Conservation (phyloP, 2,888 invertebrate genomes). For the Rotaria socialis region DNA sequence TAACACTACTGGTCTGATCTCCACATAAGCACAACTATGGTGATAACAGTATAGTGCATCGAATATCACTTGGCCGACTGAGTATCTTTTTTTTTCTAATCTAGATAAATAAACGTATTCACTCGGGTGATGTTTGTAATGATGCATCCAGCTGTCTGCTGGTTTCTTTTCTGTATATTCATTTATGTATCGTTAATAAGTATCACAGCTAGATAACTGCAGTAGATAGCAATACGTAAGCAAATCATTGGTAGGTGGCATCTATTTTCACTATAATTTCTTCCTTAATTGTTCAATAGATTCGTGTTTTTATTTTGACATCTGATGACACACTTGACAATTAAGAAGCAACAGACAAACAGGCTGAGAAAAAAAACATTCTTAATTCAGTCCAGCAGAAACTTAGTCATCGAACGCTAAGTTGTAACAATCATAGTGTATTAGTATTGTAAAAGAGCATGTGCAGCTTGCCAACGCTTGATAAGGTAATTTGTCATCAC, state of each 20-base stretch:
- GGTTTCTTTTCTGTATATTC: background rate
- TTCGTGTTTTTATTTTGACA: background rate
- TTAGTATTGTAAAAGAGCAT: background rate
- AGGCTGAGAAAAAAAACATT: background rate
- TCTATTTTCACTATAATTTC: background rate
- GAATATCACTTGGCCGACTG: background rate
- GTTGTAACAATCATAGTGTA: background rate
- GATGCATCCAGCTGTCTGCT: background rate
- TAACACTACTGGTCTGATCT: background rate
- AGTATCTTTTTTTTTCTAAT: background rate
- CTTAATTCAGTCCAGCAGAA: background rate
- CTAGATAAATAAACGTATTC: background rate
- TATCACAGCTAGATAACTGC: background rate
- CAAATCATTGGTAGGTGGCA: background rate
- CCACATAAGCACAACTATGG: background rate
- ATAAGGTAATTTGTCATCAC: background rate
- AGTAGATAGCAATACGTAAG: background rate
- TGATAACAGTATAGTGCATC: background rate
- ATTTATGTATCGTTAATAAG: conserved; percentile 4
- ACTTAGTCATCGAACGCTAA: background rate
- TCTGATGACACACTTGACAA: background rate
- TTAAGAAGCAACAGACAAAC: background rate
- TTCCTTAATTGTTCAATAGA: background rate
- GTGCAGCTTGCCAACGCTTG: background rate
- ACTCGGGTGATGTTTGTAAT: background rate